Evolutionary conservation across 2,888 invertebrate species (phyloP).

Genomic region (Limnephilus lunatus): DNA sequence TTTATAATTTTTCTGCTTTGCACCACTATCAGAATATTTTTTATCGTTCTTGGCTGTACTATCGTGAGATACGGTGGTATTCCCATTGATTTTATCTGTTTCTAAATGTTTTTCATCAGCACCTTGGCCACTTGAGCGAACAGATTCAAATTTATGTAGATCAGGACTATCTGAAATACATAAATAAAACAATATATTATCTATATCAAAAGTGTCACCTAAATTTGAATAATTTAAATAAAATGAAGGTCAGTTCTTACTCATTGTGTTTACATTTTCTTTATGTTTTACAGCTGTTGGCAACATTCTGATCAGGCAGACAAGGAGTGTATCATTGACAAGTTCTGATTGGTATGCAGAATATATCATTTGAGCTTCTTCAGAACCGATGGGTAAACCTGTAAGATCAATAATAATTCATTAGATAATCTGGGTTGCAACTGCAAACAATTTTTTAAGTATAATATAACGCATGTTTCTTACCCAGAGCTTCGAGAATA

Average conservation of each 20-base stretch:
- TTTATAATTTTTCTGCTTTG: constrained; percentile 36
- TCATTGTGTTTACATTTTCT: constrained; percentile 10
- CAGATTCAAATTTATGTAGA: not conserved
- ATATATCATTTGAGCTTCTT: constrained; percentile 55
- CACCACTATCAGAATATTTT: not conserved
- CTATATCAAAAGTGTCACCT: not conserved
- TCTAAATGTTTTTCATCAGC: not conserved
- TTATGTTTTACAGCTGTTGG: constrained; percentile 55
- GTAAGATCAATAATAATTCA: constrained; percentile 19
- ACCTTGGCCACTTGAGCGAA: not conserved
- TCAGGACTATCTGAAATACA: not conserved
- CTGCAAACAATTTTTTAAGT: not conserved
- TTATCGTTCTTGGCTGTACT: not conserved
- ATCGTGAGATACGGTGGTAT: not conserved
- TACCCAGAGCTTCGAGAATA: constrained; percentile 71
- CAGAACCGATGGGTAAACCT: constrained; percentile 59
- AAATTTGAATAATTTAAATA: not conserved
- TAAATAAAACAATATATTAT: not conserved
- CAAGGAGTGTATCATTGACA: constrained; percentile 56
- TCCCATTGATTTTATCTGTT: not conserved
- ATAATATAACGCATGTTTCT: not conserved
- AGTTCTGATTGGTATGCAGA: constrained; percentile 46
- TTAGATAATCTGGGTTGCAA: not conserved
- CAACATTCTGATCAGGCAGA: constrained; percentile 58
- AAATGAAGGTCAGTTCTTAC: constrained; percentile 14